phyloP scores from a whole-genome alignment of 2,797 vertebrate species.

The Danio choprae region DNA sequence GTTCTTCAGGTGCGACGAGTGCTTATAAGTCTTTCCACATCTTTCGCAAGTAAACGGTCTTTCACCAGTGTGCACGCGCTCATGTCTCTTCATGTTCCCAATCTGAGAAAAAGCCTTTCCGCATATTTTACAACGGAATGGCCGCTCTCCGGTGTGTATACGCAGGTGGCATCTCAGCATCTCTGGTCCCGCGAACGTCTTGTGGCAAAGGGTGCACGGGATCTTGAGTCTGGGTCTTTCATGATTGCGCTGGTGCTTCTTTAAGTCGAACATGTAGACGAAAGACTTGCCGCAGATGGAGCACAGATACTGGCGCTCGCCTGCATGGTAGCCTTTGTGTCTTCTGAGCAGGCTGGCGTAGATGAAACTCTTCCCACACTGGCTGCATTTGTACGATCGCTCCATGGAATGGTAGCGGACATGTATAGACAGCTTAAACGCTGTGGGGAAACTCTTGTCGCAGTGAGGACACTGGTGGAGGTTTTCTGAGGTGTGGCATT shows the following conservation, averaged over 20 bases:
- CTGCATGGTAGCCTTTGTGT: slow-evolving; percentile 78
- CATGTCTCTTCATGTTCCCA: slow-evolving; percentile 74
- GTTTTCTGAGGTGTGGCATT: slow-evolving; percentile 51
- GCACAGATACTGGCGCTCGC: slow-evolving; percentile 77
- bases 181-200: slow-evolving; percentile 75
- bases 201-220: slow-evolving; percentile 74
- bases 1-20: slow-evolving; percentile 61
- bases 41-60: slow-evolving; percentile 70
- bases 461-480: slow-evolving; percentile 76
- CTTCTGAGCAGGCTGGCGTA: slow-evolving; percentile 75
- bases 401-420: slow-evolving; percentile 82
- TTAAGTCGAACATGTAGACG: slow-evolving; percentile 79
- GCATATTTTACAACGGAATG: slow-evolving; percentile 75
- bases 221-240: slow-evolving; percentile 62
- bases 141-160: slow-evolving; percentile 78
- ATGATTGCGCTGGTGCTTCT: slow-evolving; percentile 77
- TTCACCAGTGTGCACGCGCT: slow-evolving; percentile 73
- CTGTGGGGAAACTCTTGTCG: slow-evolving; percentile 75
- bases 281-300: slow-evolving; percentile 76
- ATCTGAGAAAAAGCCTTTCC: slow-evolving; percentile 79
- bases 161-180: slow-evolving; percentile 76
- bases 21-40: slow-evolving; percentile 75
- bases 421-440: slow-evolving; percentile 79
- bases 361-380: slow-evolving; percentile 79
- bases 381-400: slow-evolving; percentile 80